Percentiles rank a stretch among this genome's conserved stretches.
Conservation (phyloP, 2,888 invertebrate species). For the Eupithecia inturbata region DNA sequence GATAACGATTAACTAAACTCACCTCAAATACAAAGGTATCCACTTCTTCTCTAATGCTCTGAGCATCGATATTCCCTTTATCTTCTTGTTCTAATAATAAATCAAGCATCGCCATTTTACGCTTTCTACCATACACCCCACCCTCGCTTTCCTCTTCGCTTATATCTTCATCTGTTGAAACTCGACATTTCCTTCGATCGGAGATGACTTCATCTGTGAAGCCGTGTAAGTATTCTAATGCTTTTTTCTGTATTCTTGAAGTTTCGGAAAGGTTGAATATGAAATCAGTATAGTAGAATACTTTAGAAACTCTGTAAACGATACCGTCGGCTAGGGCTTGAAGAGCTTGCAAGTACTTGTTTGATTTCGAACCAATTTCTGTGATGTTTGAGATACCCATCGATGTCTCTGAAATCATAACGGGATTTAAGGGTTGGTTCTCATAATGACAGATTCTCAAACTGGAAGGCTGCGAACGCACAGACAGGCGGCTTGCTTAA, state of each 20-base stretch:
- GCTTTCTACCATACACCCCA: background rate
- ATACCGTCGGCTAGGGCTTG: background rate
- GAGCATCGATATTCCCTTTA: conserved; percentile 74
- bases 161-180: background rate
- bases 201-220: conserved; percentile 2
- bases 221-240: background rate
- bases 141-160: background rate
- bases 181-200: background rate
- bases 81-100: conserved; percentile 54
- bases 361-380: background rate
- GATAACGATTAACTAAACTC: background rate
- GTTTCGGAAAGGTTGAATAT: background rate
- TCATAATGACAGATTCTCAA: too few species aligned
- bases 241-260: conserved; percentile 1
- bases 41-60: conserved; percentile 85
- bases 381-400: conserved; percentile 2
- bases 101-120: conserved; percentile 1
- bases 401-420: conserved; percentile 1
- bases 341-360: background rate
- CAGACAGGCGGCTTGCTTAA: too few species aligned
- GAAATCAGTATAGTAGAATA: background rate
- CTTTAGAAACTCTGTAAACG: background rate
- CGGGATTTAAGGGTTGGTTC: background rate
- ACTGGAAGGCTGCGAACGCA: too few species aligned
- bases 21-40: conserved; percentile 71